Evolutionary conservation across 2,888 invertebrate genomes (phyloP).

Genomic region (Crocallis elinguaria): DNA sequence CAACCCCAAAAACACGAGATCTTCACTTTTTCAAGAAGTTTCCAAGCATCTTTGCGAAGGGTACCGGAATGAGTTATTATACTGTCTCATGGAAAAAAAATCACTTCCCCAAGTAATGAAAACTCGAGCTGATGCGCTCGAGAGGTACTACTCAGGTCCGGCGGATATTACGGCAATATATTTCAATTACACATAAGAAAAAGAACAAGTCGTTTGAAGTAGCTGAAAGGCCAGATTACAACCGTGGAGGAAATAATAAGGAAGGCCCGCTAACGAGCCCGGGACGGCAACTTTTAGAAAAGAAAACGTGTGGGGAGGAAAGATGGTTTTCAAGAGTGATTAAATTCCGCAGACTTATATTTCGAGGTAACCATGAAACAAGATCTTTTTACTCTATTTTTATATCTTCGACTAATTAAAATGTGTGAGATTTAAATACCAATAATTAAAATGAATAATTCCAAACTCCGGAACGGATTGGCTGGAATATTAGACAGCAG

Average conservation of each 20-base stretch:
- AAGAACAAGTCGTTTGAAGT: constrained; percentile 84
- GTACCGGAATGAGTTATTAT: constrained; percentile 82
- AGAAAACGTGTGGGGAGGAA: constrained; percentile 68
- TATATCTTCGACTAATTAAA: too few relatives aligned
- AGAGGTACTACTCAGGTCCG: constrained; percentile 77
- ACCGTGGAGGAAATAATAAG: constrained; percentile 79
- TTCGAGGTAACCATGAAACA: constrained; percentile 6
- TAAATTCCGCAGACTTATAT: constrained; percentile 50
- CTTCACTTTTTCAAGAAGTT: constrained; percentile 64
- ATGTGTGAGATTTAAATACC: too few relatives aligned
- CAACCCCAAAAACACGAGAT: constrained; percentile 46
- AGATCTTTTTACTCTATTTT: neutral
- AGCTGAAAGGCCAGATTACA: constrained; percentile 83
- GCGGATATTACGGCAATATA: constrained; percentile 84
- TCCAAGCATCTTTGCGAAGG: constrained; percentile 63
- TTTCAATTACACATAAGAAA: constrained; percentile 85
- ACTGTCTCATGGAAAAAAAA: constrained; percentile 77
- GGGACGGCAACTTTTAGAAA: constrained; percentile 71
- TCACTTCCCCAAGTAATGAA: constrained; percentile 81
- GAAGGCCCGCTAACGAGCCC: constrained; percentile 76
- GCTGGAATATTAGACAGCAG: too few relatives aligned
- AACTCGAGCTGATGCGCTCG: constrained; percentile 80
- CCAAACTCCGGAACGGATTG: too few relatives aligned
- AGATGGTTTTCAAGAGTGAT: constrained; percentile 60
- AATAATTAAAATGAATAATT: too few relatives aligned